Percentiles rank a stretch among this genome's conserved stretches.
These are phyloP conservation scores for Seira ritae DNA, from an alignment of 2,888 invertebrate species.

Conservation along the genomic window DNA sequence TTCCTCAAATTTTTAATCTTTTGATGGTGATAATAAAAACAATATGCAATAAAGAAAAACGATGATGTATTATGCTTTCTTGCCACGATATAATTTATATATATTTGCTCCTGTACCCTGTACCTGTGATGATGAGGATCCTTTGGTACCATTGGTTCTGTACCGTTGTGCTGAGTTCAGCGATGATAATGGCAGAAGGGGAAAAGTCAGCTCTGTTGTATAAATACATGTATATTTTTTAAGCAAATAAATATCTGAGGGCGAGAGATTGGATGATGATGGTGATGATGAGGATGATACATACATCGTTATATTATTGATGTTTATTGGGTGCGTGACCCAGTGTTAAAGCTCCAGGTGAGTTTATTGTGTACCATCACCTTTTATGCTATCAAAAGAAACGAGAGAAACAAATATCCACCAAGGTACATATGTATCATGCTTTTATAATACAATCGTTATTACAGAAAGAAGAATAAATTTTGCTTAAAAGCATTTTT, in stretches of 20 bases:
- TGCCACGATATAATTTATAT: neutral
- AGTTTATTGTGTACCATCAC: too few species aligned
- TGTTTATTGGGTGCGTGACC: constrained; percentile 41
- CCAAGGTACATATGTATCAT: too few species aligned
- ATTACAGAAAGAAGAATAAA: too few species aligned
- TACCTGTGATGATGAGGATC: neutral
- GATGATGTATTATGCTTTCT: neutral
- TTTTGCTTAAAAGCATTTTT: too few species aligned
- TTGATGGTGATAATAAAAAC: neutral
- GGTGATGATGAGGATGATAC: neutral
- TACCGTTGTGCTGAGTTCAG: too few species aligned
- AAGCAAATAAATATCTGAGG: too few species aligned
- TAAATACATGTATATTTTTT: neutral
- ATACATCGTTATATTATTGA: constrained; percentile 45
- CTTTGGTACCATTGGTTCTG: neutral
- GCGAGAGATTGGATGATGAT: too few species aligned
- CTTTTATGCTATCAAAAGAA: too few species aligned
- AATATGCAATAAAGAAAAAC: neutral
- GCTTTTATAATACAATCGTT: too few species aligned
- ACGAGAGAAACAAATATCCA: too few species aligned
- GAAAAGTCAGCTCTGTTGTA: neutral
- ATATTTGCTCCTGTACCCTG: neutral
- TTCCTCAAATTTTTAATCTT: too few species aligned
- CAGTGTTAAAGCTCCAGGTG: constrained; percentile 22
- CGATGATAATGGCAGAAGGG: too few species aligned